These are phyloP conservation scores for Xanthia togata DNA, from an alignment of 2,888 invertebrate genomes.

Conservation along the genomic window DNA sequence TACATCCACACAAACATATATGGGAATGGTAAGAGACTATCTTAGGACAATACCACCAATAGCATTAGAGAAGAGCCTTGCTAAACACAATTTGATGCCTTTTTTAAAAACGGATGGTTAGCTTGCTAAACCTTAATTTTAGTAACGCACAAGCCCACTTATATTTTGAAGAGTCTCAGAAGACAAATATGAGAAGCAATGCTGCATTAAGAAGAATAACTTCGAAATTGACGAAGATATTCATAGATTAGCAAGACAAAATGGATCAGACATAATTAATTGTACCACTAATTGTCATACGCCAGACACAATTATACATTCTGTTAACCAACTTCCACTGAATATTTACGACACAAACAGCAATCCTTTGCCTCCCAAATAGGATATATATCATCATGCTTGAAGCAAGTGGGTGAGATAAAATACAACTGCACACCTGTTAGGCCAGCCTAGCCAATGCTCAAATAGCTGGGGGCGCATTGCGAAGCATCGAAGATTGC, in stretches of 20 bases:
- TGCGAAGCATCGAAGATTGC: conserved; percentile 58
- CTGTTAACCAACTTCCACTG: conserved; percentile 49
- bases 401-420: conserved; percentile 52
- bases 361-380: conserved; percentile 50
- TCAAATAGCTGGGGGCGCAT: conserved; percentile 56
- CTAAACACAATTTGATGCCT: not conserved
- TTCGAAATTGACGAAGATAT: not conserved
- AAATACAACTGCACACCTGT: conserved; percentile 60
- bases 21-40: conserved; percentile 2
- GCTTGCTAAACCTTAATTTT: not conserved
- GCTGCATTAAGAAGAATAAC: not conserved
- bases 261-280: conserved; percentile 26
- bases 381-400: conserved; percentile 54
- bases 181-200: not conserved
- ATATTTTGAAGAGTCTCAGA: not conserved
- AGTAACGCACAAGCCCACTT: not conserved
- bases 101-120: not conserved
- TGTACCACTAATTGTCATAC: conserved; percentile 38
- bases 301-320: conserved; percentile 44
- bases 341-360: conserved; percentile 57
- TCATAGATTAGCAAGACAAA: conserved; percentile 13
- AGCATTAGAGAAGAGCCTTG: not conserved
- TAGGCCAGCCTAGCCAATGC: conserved; percentile 29
- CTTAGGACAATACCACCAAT: conserved; percentile 5
- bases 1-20: conserved; percentile 6